Evolutionary conservation across 2,797 vertebrate genomes (phyloP).

Genomic region (Gymnocypris eckloni): DNA sequence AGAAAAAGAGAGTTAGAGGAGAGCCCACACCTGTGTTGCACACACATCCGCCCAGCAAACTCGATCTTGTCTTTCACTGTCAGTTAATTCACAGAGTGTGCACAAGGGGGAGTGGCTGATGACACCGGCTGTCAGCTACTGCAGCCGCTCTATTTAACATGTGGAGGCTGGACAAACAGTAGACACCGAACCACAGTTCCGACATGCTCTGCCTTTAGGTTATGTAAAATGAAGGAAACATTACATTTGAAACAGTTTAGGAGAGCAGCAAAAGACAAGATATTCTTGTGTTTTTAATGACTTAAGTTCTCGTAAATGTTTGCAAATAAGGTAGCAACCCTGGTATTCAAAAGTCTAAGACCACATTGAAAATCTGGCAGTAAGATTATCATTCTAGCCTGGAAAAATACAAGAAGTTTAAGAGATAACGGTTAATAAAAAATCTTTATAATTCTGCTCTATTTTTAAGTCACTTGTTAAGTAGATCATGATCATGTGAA

Average conservation of each 20-base stretch:
- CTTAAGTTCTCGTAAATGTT: background rate
- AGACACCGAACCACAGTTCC: conserved; percentile 1
- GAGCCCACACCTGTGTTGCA: conserved; percentile 49
- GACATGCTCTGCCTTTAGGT: conserved; percentile 20
- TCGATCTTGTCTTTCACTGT: conserved; percentile 57
- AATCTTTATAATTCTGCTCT: background rate
- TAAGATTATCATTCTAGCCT: conserved; percentile 12
- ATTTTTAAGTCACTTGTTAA: background rate
- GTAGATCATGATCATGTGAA: background rate
- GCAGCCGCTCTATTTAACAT: conserved; percentile 47
- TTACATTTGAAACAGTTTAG: background rate
- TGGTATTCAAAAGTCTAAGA: background rate
- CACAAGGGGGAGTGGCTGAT: conserved; percentile 44
- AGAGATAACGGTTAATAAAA: background rate
- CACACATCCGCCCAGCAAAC: conserved; percentile 49
- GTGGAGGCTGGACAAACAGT: conserved; percentile 49
- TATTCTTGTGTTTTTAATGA: background rate
- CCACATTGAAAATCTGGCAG: background rate
- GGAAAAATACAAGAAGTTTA: background rate
- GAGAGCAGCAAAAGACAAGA: background rate
- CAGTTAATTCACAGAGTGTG: conserved; percentile 58
- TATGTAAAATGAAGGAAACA: conserved; percentile 2
- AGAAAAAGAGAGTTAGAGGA: conserved; percentile 52
- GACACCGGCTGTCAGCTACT: conserved; percentile 47
- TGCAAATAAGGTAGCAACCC: background rate